Percentiles rank a stretch among this genome's conserved stretches.
Evolutionary conservation across 2,888 invertebrate species (phyloP).

Genomic region (Agrochola macilenta): DNA sequence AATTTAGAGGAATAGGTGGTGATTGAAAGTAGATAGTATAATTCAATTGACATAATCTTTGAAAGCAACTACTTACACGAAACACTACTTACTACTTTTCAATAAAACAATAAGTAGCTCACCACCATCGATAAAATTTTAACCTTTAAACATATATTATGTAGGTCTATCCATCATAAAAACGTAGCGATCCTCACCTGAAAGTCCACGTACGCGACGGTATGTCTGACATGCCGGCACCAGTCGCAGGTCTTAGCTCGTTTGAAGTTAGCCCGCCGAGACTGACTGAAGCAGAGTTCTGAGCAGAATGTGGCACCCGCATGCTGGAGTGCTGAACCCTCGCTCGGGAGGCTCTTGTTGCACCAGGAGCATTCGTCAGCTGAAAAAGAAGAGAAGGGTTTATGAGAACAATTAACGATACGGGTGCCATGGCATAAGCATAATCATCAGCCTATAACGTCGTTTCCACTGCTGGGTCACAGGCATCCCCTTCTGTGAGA

Average conservation of each 20-base stretch:
- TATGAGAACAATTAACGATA: not conserved
- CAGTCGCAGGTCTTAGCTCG: constrained; percentile 98
- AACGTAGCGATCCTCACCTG: constrained; percentile 88
- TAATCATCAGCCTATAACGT: not conserved
- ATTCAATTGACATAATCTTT: not conserved
- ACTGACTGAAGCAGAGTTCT: constrained; percentile 97
- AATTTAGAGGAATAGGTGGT: not conserved
- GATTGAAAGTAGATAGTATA: not conserved
- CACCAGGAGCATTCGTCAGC: constrained; percentile 94
- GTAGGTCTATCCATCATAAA: not conserved
- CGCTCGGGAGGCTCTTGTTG: constrained; percentile 92
- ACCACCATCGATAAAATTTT: not conserved
- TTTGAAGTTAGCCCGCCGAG: constrained; percentile 96
- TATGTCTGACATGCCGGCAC: constrained; percentile 97
- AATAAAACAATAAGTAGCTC: no score
- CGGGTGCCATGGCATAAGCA: not conserved
- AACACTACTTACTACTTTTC: no score
- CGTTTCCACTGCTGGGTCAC: not conserved
- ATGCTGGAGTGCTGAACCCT: constrained; percentile 87
- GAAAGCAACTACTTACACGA: no score
- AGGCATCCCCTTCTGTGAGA: not conserved
- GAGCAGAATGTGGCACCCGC: constrained; percentile 94
- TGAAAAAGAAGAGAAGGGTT: constrained; percentile 52
- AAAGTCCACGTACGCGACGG: constrained; percentile 97
- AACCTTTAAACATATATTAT: no score